Base-by-base conservation (phyloP, 2,888 invertebrate genomes). In the Laothoe populi region DNA sequence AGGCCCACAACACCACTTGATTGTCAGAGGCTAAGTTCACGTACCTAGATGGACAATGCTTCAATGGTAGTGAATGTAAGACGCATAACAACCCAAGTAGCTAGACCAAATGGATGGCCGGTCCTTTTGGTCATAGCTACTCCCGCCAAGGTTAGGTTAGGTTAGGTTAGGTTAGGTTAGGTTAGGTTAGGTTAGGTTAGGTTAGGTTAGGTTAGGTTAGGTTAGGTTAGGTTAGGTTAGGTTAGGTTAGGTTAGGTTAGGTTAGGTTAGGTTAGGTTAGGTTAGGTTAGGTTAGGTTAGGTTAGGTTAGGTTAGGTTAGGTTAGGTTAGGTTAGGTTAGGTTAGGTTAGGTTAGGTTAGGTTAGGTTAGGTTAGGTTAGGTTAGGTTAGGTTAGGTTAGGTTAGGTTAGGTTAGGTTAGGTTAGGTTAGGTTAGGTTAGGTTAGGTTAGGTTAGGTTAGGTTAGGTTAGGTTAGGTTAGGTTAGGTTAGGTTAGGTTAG, bases 401-500 rank as follows among this genome's bases (percentile, higher is more conserved):
- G 65, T 65, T 65, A 65, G 65, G 63, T 63, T 65, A 65, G 65
- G 63, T 65, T 63, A 64, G 64, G 64, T 64, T 66, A 66, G 66
- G 66, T 66, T 66, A 63, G 66, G 66, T 66, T 66, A 66, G 66
- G 66, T 64, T 64, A 66, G 64, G 66, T 64, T 64, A 66, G 64
- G 64, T 67, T 67, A 63, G 63, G 63, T 63, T 63, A 61, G 65
- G 63, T 63, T 63, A 58, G 60, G 63, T 63, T 67, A 67, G 64
- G 67, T 65, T 65, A 63, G 65, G 65, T 63, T 63, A 63, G 65
- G 65, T 61, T 63, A 63, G 63, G 65, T 63, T 65, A 61, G 65
- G 65, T 63, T 63, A 65, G 65, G 65, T 65, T 65, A 65, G 65
- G 65, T 65, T 65, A 63, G 64, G 64, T 65, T 64, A 64, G 66